These are phyloP conservation scores for Nothobranchius kuhntae DNA, from an alignment of 2,113 vertebrate species.

Conservation along the genomic window DNA sequence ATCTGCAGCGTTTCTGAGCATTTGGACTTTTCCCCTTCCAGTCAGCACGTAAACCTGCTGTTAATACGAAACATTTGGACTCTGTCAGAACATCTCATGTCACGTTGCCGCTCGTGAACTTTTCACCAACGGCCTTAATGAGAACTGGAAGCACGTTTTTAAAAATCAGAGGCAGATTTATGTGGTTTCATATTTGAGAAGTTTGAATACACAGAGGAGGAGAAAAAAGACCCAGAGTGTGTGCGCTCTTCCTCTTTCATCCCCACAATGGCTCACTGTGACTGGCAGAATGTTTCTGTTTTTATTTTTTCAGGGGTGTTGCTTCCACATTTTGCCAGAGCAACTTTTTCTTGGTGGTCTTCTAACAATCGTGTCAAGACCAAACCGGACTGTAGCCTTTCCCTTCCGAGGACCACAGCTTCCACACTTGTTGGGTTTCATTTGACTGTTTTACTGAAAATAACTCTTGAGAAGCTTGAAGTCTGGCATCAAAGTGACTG, in stretches of 20 bases:
- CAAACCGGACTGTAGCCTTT: constrained; percentile 56
- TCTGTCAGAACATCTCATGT: constrained; percentile 18
- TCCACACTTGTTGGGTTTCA: too few species aligned
- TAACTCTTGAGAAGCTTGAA: too few species aligned
- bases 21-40: constrained; percentile 1
- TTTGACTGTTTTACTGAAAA: too few species aligned
- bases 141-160: constrained; percentile 48
- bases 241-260: constrained; percentile 29
- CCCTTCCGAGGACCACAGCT: constrained; percentile 55
- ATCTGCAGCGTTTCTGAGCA: neutral
- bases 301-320: neutral
- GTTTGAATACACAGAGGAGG: constrained; percentile 21
- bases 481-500: too few species aligned
- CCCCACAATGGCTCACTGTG: constrained; percentile 25
- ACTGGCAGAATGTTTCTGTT: constrained; percentile 25
- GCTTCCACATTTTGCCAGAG: constrained; percentile 37
- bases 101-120: neutral
- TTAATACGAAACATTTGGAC: constrained; percentile 42
- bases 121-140: constrained; percentile 43
- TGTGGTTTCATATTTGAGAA: constrained; percentile 48
- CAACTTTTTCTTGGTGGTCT: constrained; percentile 61
- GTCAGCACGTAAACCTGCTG: constrained; percentile 5
- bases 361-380: constrained; percentile 56
- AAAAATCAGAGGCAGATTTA: constrained; percentile 47
- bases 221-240: constrained; percentile 3